Conservation (phyloP, 2,113 vertebrate genomes). For the Dendropsophus ebraccatus region DNA sequence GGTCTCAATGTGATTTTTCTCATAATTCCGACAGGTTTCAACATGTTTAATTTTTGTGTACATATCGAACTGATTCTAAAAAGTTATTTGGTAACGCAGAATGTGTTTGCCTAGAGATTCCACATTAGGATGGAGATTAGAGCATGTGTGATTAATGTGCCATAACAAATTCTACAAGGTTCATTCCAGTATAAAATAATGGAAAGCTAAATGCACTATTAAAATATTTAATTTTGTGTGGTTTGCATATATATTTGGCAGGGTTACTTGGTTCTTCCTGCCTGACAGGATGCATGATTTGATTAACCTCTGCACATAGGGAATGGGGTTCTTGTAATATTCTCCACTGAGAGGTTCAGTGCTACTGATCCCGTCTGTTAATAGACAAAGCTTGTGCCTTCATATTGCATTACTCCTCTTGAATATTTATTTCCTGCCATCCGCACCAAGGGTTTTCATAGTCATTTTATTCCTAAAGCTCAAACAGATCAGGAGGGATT, state of each 20-base stretch:
- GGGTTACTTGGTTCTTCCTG: not conserved
- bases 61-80: not conserved
- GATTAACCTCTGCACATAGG: constrained; percentile 31
- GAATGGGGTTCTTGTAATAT: constrained; percentile 12
- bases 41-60: too few relatives aligned
- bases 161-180: not conserved
- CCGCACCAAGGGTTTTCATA: constrained; percentile 41
- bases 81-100: not conserved
- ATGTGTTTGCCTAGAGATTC: not conserved
- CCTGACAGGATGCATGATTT: constrained; percentile 25
- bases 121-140: not conserved
- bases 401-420: constrained; percentile 39
- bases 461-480: constrained; percentile 51
- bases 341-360: constrained; percentile 20
- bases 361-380: constrained; percentile 19
- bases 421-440: constrained; percentile 36
- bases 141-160: not conserved
- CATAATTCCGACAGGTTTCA: too few relatives aligned
- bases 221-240: constrained; percentile 1
- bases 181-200: not conserved
- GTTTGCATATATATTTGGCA: not conserved
- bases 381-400: constrained; percentile 19
- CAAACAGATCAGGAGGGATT: constrained; percentile 49
- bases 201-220: not conserved
- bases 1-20: too few relatives aligned